phyloP scores from a whole-genome alignment of 2,888 invertebrate species.

The Machimus atricapillus region DNA sequence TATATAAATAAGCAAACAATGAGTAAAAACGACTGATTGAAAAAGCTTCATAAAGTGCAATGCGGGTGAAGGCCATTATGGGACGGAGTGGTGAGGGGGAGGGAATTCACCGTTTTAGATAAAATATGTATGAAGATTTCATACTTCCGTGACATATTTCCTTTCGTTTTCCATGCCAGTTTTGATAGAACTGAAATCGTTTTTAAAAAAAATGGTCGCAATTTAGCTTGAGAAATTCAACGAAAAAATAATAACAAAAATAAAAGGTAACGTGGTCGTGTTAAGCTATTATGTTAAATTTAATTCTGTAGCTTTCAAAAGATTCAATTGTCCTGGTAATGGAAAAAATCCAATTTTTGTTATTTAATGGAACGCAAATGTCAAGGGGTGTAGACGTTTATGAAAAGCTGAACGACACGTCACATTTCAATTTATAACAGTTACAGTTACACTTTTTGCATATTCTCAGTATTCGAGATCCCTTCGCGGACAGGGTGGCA shows the following conservation, averaged over 20 bases:
- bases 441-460: slow-evolving; percentile 32
- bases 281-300: neutral
- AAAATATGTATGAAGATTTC: too few relatives aligned
- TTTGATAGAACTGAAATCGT: too few relatives aligned
- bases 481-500: neutral
- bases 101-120: too few relatives aligned
- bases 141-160: too few relatives aligned
- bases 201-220: too few relatives aligned
- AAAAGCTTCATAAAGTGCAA: too few relatives aligned
- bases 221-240: too few relatives aligned
- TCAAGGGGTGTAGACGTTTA: neutral
- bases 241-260: neutral
- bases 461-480: slow-evolving; percentile 17
- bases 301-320: neutral
- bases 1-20: too few relatives aligned
- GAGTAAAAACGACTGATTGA: too few relatives aligned
- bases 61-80: too few relatives aligned
- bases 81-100: too few relatives aligned
- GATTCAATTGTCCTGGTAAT: neutral
- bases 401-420: neutral
- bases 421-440: slow-evolving; percentile 34
- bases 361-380: slow-evolving; percentile 22
- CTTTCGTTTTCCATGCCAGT: too few relatives aligned
- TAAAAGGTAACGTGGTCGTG: neutral
- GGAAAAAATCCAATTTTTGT: slow-evolving; percentile 20